Base-by-base conservation (phyloP, 2,797 vertebrate genomes). In the Enteromius thamalakanensis region DNA sequence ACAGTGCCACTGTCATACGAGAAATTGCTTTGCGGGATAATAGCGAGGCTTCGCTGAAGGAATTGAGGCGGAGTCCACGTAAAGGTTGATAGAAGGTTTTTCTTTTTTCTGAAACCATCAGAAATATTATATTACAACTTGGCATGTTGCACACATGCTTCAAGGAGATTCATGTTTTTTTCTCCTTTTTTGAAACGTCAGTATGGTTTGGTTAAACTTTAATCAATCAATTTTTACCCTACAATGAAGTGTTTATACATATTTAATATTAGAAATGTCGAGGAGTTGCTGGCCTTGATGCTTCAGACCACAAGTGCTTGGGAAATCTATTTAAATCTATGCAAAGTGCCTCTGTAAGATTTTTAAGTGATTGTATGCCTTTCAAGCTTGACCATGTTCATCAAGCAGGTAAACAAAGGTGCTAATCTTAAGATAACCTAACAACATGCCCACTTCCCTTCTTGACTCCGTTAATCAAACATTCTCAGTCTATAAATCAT, bases 1-100 rank as follows among this genome's bases (percentile, higher is more conserved):
- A 75, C 29, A 49, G 47, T 81, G 42, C 45, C 60, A 65, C 80
- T 81, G 80, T 81, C 70, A 75, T 6, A 81, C 29, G 70, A 75
- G 70, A 75, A 75, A 81, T 81, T 75, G 80, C 58, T 75, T 81
- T 64, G 15, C n/a, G 6, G 42, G 58, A 64, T 81, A 74, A 74
- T 81, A 65, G 58, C 10, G 2, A 65, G 47, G 47, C 70, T 81
- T 81, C 32, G 11, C 42, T 29, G 45, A 74, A 75, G 45, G 51
- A 75, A 75, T 75, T 40, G n/a, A 29, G 70, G 45, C 0, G 6
- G 58, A 81, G 80, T 81, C 70, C 65, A 45, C 67, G 58, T 55
- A 70, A 55, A 32, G n/a, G 17, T 55, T 80, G 65, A 70, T 69
- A 9, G 51, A 60, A 65, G 55, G 21, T 26, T 76, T 76, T 37